Percentiles rank a stretch among this genome's conserved stretches.
phyloP scores from a whole-genome alignment of 2,888 invertebrate genomes.

The Drosophila quinaria region DNA sequence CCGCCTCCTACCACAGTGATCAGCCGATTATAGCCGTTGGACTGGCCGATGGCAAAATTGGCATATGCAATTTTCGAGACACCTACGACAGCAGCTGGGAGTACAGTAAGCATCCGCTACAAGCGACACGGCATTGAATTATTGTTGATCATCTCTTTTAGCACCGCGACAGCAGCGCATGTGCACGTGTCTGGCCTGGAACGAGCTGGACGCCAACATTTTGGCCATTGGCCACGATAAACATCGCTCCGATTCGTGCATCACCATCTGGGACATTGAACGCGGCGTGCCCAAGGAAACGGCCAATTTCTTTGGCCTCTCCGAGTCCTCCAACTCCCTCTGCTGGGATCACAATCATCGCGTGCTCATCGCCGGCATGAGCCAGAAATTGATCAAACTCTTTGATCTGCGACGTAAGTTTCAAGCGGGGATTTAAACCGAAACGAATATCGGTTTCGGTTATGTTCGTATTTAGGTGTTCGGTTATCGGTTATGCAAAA shows the following conservation, averaged over 20 bases:
- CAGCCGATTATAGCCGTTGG: conserved; percentile 95
- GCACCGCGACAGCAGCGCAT: conserved; percentile 94
- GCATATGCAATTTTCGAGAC: conserved; percentile 92
- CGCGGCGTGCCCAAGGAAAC: conserved; percentile 84
- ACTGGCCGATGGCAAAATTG: conserved; percentile 94
- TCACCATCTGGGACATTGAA: conserved; percentile 94
- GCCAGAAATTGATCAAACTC: conserved; percentile 94
- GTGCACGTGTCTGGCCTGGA: conserved; percentile 96
- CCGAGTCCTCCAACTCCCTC: conserved; percentile 93
- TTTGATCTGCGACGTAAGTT: conserved; percentile 94
- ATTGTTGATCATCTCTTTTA: conserved; percentile 77
- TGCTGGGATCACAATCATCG: conserved; percentile 93
- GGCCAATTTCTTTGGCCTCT: conserved; percentile 91
- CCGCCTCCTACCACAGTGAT: conserved; percentile 93
- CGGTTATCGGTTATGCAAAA: no score
- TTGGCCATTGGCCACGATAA: conserved; percentile 95
- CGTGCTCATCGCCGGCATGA: conserved; percentile 95
- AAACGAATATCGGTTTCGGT: no score
- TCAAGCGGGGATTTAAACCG: no score
- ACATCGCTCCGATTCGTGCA: conserved; percentile 94
- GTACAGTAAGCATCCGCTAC: conserved; percentile 79
- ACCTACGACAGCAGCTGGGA: conserved; percentile 87
- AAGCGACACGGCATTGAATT: neutral
- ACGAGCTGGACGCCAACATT: conserved; percentile 92
- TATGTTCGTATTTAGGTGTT: no score